Base-by-base conservation (phyloP, 2,113 vertebrate species). In the Setophaga petechia region DNA sequence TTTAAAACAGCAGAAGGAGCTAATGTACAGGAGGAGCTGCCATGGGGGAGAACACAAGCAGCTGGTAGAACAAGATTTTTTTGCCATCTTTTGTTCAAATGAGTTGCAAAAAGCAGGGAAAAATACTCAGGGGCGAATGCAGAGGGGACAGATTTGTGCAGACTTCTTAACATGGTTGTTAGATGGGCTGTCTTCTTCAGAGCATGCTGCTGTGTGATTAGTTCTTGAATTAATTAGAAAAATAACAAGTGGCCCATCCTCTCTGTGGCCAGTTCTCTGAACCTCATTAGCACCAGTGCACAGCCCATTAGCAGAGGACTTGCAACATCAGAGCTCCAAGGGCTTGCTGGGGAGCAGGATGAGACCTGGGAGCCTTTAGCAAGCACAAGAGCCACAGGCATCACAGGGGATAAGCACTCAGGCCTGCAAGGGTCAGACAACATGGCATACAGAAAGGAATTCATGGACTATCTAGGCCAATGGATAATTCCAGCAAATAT, bases 221-320 rank as follows among this genome's bases (percentile, higher is more conserved):
- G 61, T 96, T 96, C 77, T 94, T 85, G 90, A 83, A 87, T 96
- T 92, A 95, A 84, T 94, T 91, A 47, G 58, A 80, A 96, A 94
- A 94, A 63, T 94, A 95, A 84, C 62, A 76, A 94, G 88, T 65
- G 52, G 65, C 59, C 76, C 21, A 41, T 74, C 87, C 43, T 80
- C 46, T 91, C 76, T 71, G 68, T 90, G 80, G 73, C 89, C 87
- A 89, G 44, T 46, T 49, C 73, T 86, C 90, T 84, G 76, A 92
- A 93, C 39, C 35, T 88, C 90, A 94, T 93, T 95, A 92, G 54
- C 69, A 84, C 61, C 44, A 61, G 63, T 3, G 27, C 71, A 77
- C 39, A 88, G 75, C 47, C 90, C 90, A 61, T 93, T 85, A 93
- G 65, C 1, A 0, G 39, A 78, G 37, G 35, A 8, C 68, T 92